These are phyloP conservation scores for Agapornis canus DNA, from an alignment of 2,797 vertebrate genomes.

Conservation along the genomic window DNA sequence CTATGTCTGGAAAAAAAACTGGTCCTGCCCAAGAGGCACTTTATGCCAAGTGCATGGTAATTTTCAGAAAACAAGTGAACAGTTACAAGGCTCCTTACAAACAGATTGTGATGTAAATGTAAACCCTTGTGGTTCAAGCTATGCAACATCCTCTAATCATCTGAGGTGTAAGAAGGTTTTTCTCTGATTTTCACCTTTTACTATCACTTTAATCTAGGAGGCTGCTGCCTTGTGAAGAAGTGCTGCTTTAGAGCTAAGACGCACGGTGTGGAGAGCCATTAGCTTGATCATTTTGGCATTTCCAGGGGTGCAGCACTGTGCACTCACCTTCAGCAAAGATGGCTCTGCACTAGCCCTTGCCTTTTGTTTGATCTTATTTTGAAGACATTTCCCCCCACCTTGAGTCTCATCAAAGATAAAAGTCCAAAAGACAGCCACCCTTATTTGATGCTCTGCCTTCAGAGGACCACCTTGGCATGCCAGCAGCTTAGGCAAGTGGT, in stretches of 20 bases:
- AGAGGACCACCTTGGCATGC: background rate
- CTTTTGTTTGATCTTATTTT: background rate
- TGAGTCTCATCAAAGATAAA: background rate
- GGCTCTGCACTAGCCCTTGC: background rate
- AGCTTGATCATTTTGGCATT: background rate
- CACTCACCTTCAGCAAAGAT: background rate
- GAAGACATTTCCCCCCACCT: fast-evolving
- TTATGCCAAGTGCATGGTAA: background rate
- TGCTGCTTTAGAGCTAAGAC: background rate
- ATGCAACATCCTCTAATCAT: background rate
- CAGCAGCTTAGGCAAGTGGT: background rate
- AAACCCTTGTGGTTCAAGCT: background rate
- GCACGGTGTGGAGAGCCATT: background rate
- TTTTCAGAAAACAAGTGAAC: background rate
- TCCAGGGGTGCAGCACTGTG: background rate
- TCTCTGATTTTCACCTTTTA: background rate
- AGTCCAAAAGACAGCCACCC: background rate
- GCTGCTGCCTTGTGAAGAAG: background rate
- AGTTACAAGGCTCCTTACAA: background rate
- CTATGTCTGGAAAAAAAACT: background rate
- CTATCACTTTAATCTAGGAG: background rate
- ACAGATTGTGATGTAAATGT: background rate
- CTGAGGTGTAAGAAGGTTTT: background rate
- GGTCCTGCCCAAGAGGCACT: background rate
- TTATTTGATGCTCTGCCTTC: background rate